phyloP scores from a whole-genome alignment of 2,888 invertebrate species.

The Crematogaster levior region DNA sequence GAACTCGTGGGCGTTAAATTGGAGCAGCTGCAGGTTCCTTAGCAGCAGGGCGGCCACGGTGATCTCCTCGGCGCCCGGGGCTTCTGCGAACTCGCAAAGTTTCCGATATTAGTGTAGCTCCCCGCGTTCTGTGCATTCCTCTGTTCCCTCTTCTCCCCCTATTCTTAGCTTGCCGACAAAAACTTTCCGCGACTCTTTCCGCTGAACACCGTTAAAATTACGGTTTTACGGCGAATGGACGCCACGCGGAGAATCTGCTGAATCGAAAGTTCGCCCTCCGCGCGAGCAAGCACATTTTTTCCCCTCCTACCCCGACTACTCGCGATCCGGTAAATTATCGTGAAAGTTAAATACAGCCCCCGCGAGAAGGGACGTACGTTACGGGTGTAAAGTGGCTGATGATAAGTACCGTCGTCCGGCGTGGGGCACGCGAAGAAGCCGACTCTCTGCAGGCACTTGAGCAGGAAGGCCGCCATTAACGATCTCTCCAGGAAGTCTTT shows the following conservation, averaged over 20 bases:
- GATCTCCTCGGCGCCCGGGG: constrained; percentile 87
- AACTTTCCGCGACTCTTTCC: constrained; percentile 38
- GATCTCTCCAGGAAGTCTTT: constrained; percentile 92
- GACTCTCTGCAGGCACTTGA: constrained; percentile 90
- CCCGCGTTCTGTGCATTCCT: constrained; percentile 5
- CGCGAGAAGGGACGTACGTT: background rate
- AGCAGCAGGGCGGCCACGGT: constrained; percentile 89
- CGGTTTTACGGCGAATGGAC: background rate
- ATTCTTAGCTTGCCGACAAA: constrained; percentile 28
- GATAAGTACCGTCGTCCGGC: constrained; percentile 62
- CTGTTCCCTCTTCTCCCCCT: background rate
- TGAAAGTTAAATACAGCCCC: constrained; percentile 29
- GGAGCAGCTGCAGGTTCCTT: constrained; percentile 91
- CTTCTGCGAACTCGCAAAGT: constrained; percentile 76
- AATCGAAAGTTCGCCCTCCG: constrained; percentile 28
- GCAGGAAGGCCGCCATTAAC: constrained; percentile 92
- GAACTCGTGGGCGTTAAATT: constrained; percentile 95
- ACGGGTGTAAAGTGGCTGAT: background rate
- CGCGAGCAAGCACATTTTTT: constrained; percentile 30
- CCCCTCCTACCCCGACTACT: background rate
- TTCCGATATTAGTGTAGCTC: constrained; percentile 29
- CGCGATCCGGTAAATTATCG: constrained; percentile 21
- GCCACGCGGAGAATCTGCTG: constrained; percentile 30
- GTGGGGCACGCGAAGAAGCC: constrained; percentile 86
- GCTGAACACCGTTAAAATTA: constrained; percentile 28